Evolutionary conservation across 2,888 invertebrate species (phyloP).

Genomic region (Stenoptilia bipunctidactyla): DNA sequence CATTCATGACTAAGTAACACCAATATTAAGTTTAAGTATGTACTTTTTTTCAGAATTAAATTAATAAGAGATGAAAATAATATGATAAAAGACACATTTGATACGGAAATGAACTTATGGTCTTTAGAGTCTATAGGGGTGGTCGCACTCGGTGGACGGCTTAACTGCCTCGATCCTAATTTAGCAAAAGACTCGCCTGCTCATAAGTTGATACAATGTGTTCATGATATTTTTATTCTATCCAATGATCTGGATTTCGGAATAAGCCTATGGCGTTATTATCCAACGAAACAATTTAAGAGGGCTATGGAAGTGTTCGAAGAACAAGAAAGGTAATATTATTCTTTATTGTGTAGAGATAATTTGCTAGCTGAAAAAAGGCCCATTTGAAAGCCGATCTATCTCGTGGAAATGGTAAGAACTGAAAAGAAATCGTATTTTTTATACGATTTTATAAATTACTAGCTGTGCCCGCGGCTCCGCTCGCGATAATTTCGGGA

Average conservation of each 20-base stretch:
- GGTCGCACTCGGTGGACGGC: constrained; percentile 17
- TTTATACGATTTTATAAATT: no score
- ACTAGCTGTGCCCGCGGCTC: no score
- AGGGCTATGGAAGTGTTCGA: constrained; percentile 9
- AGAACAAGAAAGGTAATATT: constrained; percentile 9
- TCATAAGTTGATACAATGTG: constrained; percentile 7
- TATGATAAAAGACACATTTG: constrained; percentile 13
- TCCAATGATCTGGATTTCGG: constrained; percentile 20
- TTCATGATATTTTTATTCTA: constrained; percentile 6
- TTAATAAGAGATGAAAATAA: constrained; percentile 14
- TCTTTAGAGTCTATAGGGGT: constrained; percentile 19
- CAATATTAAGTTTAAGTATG: not conserved
- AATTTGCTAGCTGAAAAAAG: no score
- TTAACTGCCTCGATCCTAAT: constrained; percentile 18
- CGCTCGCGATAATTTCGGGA: no score
- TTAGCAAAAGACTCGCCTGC: constrained; percentile 15
- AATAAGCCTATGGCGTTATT: constrained; percentile 61
- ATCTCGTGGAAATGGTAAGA: no score
- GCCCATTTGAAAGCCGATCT: no score
- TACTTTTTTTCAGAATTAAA: constrained; percentile 13
- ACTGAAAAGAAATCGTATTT: no score
- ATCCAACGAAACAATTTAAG: constrained; percentile 8
- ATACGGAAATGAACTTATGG: constrained; percentile 19
- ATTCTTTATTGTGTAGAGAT: no score
- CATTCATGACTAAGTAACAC: not conserved